Evolutionary conservation across 2,797 vertebrate species (phyloP).

Genomic region (Myotis daubentonii): DNA sequence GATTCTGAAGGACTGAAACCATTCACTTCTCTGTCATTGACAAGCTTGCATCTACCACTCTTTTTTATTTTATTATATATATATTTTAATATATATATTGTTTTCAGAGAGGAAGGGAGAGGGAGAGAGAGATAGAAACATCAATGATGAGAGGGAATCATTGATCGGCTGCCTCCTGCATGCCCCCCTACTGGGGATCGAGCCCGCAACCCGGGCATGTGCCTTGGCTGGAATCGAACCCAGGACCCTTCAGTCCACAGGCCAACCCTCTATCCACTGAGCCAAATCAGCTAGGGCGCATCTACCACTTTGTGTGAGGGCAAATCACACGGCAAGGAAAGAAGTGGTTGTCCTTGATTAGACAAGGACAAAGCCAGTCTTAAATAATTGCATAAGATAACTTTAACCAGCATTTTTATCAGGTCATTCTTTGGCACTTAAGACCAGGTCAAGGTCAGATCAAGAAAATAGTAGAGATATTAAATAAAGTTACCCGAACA

Average conservation of each 20-base stretch:
- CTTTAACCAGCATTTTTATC: not conserved
- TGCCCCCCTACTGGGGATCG: too few relatives aligned
- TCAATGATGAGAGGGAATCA: too few relatives aligned
- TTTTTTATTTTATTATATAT: too few relatives aligned
- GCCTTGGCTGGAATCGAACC: too few relatives aligned
- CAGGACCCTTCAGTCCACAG: too few relatives aligned
- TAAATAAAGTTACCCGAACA: not conserved
- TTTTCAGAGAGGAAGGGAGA: too few relatives aligned
- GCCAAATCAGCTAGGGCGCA: not conserved
- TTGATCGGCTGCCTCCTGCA: too few relatives aligned
- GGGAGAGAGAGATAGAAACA: too few relatives aligned
- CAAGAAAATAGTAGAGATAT: slow-evolving; percentile 12
- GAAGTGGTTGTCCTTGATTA: not conserved
- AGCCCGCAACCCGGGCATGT: too few relatives aligned
- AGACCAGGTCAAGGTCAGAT: not conserved
- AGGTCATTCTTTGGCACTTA: not conserved
- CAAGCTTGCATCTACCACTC: not conserved
- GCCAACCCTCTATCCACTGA: too few relatives aligned
- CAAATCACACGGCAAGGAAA: not conserved
- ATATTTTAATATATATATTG: too few relatives aligned
- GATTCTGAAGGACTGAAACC: slow-evolving; percentile 2
- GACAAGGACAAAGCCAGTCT: slow-evolving; percentile 21
- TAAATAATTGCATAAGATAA: not conserved
- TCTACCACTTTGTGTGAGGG: not conserved
- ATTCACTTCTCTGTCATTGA: not conserved